Evolutionary conservation across 1,140 invertebrate species (phyloP).

Genomic region (Mamestra configurata): DNA sequence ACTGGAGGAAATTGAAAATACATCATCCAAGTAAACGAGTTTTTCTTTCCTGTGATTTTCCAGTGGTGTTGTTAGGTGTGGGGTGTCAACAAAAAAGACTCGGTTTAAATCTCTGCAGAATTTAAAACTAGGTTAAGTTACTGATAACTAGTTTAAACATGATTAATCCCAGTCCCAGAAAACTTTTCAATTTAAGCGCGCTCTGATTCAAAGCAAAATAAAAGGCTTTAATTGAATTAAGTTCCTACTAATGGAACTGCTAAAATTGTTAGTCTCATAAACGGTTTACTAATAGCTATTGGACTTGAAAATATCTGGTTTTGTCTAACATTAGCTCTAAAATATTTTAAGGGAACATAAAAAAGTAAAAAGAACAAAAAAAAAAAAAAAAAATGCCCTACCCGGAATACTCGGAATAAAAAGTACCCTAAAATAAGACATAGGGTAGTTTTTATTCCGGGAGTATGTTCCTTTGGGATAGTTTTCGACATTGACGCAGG

Average conservation of each 20-base stretch:
- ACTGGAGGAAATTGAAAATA: no score
- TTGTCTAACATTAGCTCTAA: no score
- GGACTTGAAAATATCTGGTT: not conserved
- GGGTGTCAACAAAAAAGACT: not conserved
- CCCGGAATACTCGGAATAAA: no score
- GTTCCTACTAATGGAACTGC: conserved; percentile 7
- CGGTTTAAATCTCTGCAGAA: not conserved
- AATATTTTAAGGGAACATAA: no score
- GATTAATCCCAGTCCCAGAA: conserved; percentile 31
- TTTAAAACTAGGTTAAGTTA: conserved; percentile 19
- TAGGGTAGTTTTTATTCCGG: no score
- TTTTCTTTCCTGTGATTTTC: no score
- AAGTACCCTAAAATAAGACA: no score
- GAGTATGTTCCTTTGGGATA: no score
- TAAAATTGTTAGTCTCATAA: not conserved
- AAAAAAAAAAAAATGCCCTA: no score
- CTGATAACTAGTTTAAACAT: conserved; percentile 15
- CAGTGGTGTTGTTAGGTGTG: not conserved
- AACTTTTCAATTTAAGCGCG: conserved; percentile 34
- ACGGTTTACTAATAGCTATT: not conserved
- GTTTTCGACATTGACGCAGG: no score
- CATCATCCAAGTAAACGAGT: no score
- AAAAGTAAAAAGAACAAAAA: no score
- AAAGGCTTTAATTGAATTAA: conserved; percentile 12
- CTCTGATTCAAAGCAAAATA: not conserved